Conservation (phyloP, 2,888 invertebrate species). For the Drosophila cracens region DNA sequence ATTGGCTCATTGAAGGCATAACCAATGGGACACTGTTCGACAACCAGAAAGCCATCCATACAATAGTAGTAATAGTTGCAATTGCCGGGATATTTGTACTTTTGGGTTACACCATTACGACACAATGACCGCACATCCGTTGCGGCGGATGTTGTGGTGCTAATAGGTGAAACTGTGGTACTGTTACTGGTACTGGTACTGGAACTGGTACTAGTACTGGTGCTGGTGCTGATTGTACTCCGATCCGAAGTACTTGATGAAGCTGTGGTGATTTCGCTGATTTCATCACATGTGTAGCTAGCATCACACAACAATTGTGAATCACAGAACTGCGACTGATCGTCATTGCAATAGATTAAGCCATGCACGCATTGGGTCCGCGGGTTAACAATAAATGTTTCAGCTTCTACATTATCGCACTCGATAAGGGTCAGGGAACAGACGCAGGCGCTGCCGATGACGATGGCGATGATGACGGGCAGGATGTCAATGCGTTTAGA, state of each 20-base stretch:
- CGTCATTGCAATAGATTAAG: slow-evolving; percentile 52
- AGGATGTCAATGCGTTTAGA: slow-evolving; percentile 45
- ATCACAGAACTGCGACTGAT: slow-evolving; percentile 50
- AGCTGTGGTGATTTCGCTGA: neutral
- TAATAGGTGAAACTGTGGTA: neutral
- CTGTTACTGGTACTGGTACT: neutral
- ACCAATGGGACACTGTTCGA: slow-evolving; percentile 79
- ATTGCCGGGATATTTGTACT: slow-evolving; percentile 63
- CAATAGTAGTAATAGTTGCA: slow-evolving; percentile 70
- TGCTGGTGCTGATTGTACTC: neutral
- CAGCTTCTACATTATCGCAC: slow-evolving; percentile 17
- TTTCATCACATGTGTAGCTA: slow-evolving; percentile 25
- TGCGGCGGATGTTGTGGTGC: slow-evolving; percentile 5
- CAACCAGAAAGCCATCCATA: slow-evolving; percentile 64
- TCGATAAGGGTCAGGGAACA: slow-evolving; percentile 37
- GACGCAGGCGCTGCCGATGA: slow-evolving; percentile 20
- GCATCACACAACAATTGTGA: slow-evolving; percentile 1
- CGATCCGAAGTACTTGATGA: neutral
- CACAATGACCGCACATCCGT: slow-evolving; percentile 47
- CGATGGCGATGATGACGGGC: slow-evolving; percentile 17
- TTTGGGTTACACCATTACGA: slow-evolving; percentile 52
- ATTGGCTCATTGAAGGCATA: slow-evolving; percentile 56
- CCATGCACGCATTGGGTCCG: slow-evolving; percentile 40
- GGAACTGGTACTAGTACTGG: neutral
- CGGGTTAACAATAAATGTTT: slow-evolving; percentile 37